Evolutionary conservation across 2,797 vertebrate species (phyloP).

Genomic region (Fistularia tabacaria): DNA sequence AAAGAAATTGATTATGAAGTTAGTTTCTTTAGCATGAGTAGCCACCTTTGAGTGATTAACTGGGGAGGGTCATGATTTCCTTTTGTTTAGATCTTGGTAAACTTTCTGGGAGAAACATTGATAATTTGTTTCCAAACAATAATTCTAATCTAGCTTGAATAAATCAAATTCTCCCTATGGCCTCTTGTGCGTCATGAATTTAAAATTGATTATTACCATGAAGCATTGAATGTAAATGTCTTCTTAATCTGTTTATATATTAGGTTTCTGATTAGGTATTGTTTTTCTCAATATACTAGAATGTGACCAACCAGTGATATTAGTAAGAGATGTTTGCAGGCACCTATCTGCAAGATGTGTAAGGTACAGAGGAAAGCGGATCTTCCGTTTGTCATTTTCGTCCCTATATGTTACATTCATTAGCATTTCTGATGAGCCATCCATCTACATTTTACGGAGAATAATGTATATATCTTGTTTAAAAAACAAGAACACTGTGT

Average conservation of each 20-base stretch:
- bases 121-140: conserved; percentile 85
- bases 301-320: conserved; percentile 58
- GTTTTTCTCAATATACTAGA: conserved; percentile 51
- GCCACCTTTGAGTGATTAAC: conserved; percentile 80
- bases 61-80: conserved; percentile 81
- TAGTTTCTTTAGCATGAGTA: conserved; percentile 82
- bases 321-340: conserved; percentile 50
- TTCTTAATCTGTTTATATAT: conserved; percentile 54
- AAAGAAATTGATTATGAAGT: conserved; percentile 87
- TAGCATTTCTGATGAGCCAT: conserved; percentile 42
- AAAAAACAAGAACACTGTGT: conserved; percentile 26
- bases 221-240: conserved; percentile 58
- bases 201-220: conserved; percentile 68
- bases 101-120: conserved; percentile 82
- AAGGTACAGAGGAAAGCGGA: conserved; percentile 53
- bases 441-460: conserved; percentile 17
- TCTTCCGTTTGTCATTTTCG: conserved; percentile 22
- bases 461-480: conserved; percentile 22
- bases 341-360: conserved; percentile 43
- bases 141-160: conserved; percentile 79
- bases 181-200: conserved; percentile 75
- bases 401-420: conserved; percentile 40
- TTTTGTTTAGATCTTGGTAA: conserved; percentile 83
- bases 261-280: conserved; percentile 70
- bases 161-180: conserved; percentile 75